These are phyloP conservation scores for Drosophila erecta DNA, from an alignment of 1,140 invertebrate species.

Conservation along the genomic window DNA sequence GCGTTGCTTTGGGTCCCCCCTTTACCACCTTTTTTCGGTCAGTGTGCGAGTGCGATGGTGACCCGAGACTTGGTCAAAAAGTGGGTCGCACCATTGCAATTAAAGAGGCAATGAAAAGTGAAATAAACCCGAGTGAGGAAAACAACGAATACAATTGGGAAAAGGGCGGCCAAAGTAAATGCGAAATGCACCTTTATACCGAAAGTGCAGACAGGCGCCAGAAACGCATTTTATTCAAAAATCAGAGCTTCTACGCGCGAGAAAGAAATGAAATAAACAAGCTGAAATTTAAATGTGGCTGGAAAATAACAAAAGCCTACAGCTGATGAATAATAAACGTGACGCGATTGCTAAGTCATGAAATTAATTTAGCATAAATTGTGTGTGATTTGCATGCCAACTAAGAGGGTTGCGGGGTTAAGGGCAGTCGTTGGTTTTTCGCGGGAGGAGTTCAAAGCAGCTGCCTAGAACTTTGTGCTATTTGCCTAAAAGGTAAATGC, in stretches of 20 bases:
- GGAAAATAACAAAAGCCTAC: constrained; percentile 37
- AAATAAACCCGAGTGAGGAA: constrained; percentile 37
- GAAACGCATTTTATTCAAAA: constrained; percentile 32
- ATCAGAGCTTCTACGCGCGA: constrained; percentile 6
- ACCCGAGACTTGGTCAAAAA: constrained; percentile 54
- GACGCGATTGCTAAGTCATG: constrained; percentile 56
- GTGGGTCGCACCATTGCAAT: constrained; percentile 69
- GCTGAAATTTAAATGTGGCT: constrained; percentile 34
- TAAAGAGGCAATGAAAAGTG: constrained; percentile 72
- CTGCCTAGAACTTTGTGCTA: constrained; percentile 11
- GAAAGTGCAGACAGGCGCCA: constrained; percentile 30
- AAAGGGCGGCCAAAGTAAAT: constrained; percentile 65
- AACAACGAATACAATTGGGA: constrained; percentile 62
- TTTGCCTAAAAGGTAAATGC: neutral
- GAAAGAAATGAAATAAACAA: constrained; percentile 31
- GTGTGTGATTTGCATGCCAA: constrained; percentile 42
- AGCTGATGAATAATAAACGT: constrained; percentile 66
- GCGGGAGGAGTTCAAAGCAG: neutral
- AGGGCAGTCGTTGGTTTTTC: neutral
- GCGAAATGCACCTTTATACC: constrained; percentile 31
- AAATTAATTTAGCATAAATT: constrained; percentile 70
- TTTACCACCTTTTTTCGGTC: constrained; percentile 27
- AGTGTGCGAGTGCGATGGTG: constrained; percentile 32
- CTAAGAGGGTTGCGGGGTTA: constrained; percentile 1
- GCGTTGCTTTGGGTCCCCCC: constrained; percentile 58